Evolutionary conservation across 1,140 invertebrate genomes (phyloP), one percentile per base, ranked within the genome.

Genomic region (Rhizoglyphus robini): DNA sequence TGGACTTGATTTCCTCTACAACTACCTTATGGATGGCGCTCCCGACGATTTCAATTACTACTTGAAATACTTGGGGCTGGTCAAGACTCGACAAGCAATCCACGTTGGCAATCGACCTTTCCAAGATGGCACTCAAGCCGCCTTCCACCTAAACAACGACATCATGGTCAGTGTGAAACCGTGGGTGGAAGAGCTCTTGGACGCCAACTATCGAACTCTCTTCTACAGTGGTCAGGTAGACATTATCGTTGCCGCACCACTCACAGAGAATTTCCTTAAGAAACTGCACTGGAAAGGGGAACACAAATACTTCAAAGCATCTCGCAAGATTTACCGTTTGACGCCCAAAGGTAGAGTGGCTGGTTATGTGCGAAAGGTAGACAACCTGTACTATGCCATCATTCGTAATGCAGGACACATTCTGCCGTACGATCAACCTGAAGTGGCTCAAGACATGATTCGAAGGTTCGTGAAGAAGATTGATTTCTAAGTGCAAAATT

Each of bases 351-450:
- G 82, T 67, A 75, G 74, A 67, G 74, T 90, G 4, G 87, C 87
- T 57, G 88, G 88, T 0, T 90, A 88, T 74, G 82, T 84, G 0
- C 85, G 86, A 72, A 79, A 81, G 29, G 84, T 82, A 4, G 82
- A 80, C 0, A 84, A 84, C 73, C 79, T 92, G 30, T 85, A 84
- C 2, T 86, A 90, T 76, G 84, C 89, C 18, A 73, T 88, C 71
- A 81, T 89, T 0, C 78, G 87, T 60, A 83, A 87, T 77, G 87
- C 87, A 30, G 88, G 89, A 0, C 88, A 92, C 68, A 88, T 90
- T 81, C 83, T 88, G 20, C 87, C 88, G 0, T 76, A 78, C 25
- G 87, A 91, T 77, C 87, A 90, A 72, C 88, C 88, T 0, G 81
- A 82, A 65, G 85, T 85, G 82, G 82, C 83, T 1, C 79, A 83